phyloP scores from a whole-genome alignment of 2,797 vertebrate genomes.

The Tadarida brasiliensis region DNA sequence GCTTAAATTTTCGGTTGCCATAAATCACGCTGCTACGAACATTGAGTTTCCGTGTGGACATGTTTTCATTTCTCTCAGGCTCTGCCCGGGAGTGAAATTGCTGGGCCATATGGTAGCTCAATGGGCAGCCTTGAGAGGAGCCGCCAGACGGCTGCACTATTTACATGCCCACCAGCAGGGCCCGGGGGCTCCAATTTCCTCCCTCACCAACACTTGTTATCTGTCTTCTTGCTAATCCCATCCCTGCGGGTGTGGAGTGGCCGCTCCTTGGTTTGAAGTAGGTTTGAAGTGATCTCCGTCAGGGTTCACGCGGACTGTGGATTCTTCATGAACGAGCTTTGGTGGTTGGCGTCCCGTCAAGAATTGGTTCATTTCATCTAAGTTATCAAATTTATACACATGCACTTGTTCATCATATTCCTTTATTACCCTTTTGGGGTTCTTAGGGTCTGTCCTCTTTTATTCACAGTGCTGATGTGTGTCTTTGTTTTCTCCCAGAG shows the following conservation, averaged over 20 bases:
- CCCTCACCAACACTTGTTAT: background rate
- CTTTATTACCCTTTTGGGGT: no score
- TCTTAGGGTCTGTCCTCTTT: background rate
- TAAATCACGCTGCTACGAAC: no score
- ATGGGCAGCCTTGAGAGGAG: background rate
- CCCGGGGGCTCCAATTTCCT: background rate
- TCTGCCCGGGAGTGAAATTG: no score
- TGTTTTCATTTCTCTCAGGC: background rate
- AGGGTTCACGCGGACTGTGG: background rate
- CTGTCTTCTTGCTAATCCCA: background rate
- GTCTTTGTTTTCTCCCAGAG: background rate
- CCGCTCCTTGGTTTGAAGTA: background rate
- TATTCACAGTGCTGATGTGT: background rate
- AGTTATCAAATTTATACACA: background rate
- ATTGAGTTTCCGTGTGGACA: background rate
- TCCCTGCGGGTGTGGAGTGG: background rate
- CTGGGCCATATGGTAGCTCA: background rate
- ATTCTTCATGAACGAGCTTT: background rate
- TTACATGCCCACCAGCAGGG: background rate
- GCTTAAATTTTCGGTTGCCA: background rate
- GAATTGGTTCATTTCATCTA: background rate
- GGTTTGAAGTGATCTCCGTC: background rate
- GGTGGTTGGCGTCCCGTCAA: background rate
- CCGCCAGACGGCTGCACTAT: background rate
- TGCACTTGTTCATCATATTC: background rate